phyloP scores from a whole-genome alignment of 2,113 vertebrate species.

The Psittacara wagleri region DNA sequence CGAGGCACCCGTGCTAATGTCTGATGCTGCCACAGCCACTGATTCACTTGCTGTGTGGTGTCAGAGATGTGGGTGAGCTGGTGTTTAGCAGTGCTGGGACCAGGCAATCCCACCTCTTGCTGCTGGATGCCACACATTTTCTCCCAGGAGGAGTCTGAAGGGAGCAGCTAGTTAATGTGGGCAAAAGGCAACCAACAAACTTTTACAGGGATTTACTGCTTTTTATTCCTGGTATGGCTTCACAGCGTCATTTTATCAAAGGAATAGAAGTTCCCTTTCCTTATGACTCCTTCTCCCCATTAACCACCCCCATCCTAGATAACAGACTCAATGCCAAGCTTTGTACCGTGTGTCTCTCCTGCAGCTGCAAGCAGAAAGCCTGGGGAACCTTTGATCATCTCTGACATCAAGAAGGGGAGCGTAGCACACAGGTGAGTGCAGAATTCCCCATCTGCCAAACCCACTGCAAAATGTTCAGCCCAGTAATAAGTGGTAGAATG shows the following conservation, averaged over 20 bases:
- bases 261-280: background rate
- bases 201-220: background rate
- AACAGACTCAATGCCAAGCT: background rate
- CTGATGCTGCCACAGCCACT: background rate
- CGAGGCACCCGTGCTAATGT: background rate
- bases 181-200: background rate
- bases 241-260: background rate
- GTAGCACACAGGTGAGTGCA: constrained; percentile 91
- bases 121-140: background rate
- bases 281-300: background rate
- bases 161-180: too few species aligned
- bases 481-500: background rate
- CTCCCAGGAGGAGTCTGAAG: background rate
- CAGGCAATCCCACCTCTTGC: background rate
- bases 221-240: background rate
- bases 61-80: background rate
- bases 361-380: constrained; percentile 88
- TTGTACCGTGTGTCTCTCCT: constrained; percentile 11
- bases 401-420: constrained; percentile 94
- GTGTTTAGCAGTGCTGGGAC: background rate
- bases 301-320: fast-evolving
- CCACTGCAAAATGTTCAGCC: background rate
- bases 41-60: background rate
- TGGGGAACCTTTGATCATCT: constrained; percentile 94
- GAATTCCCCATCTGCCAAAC: background rate